Base-by-base conservation (phyloP, 2,113 vertebrate species). In the Cyphomyrus discorhynchus region DNA sequence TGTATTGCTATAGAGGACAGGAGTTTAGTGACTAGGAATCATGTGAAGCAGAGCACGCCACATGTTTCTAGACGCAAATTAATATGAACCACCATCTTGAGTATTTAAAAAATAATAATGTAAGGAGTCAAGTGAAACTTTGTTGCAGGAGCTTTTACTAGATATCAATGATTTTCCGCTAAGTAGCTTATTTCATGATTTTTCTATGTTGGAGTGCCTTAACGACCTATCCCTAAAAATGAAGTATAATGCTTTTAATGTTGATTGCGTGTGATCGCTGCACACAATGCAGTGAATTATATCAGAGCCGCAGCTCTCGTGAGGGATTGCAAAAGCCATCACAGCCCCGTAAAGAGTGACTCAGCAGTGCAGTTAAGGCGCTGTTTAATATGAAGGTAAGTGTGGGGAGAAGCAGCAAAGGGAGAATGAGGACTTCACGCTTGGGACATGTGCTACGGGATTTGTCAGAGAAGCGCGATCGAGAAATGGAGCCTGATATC, bases 361-460 rank as follows among this genome's bases (percentile, higher is more conserved):
- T 88, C 91, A 86, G 86, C 88, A 62, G 87, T 88, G 88, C 84
- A 53, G 47, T 87, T 62, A 77, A 49, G 83, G 66, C 49, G 58
- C 82, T 24, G 42, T 47, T 84, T 49, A 84, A 84, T 49, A 21
- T 27, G 13, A 84, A 45, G 17, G 82, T 27, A 85, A 27, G 47
- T 85, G 83, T 85, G n/a, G 21, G 80, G 19, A 9, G 42, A 47
- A 47, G 39, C 8, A 45, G 19, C 82, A 46, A 46, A 0, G 82
- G 39, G 24, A 83, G 46, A 46, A 10, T 13, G 11, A 9, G 83
- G 24, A 46, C 9, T n/a, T 49, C 9, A 31, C 11, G 62, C 62
- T 31, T 10, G 62, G n/a, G 24, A 66, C n/a, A 7, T 2, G 62
- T 27, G n/a, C 10, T 11, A 27, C n/a, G 10, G 62, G 1, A 70